Percentiles rank a stretch among this genome's conserved stretches.
Evolutionary conservation across 2,113 vertebrate species (phyloP).

Genomic region (Ivindomyrus marchei): DNA sequence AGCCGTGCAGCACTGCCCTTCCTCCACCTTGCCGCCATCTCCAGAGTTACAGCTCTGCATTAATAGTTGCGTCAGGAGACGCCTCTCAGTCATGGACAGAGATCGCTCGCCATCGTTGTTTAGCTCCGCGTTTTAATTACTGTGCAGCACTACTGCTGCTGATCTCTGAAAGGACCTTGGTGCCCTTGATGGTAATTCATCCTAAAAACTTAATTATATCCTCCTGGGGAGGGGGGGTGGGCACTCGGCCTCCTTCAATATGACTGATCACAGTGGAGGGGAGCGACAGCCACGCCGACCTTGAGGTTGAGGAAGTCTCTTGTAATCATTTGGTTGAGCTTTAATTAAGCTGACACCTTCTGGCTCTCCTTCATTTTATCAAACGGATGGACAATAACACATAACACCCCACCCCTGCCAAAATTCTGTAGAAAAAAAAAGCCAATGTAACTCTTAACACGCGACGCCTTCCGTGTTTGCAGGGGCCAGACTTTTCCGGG

Average conservation of each 20-base stretch:
- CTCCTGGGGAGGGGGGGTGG: not conserved
- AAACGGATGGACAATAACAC: not conserved
- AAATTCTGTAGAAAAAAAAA: not conserved
- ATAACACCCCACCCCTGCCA: not conserved
- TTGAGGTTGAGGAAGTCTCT: not conserved
- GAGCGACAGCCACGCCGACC: not conserved
- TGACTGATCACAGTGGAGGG: not conserved
- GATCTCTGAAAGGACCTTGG: not conserved
- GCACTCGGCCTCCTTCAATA: not conserved
- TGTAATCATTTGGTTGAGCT: not conserved
- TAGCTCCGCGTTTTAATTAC: not conserved
- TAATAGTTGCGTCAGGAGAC: not conserved
- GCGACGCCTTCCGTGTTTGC: not conserved
- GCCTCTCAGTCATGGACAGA: not conserved
- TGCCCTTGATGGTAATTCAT: conserved; percentile 2
- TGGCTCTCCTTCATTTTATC: not conserved
- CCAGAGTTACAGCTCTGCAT: not conserved
- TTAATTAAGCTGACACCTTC: not conserved
- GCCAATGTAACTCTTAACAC: not conserved
- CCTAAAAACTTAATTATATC: conserved; percentile 9
- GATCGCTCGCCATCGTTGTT: not conserved
- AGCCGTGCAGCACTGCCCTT: not conserved
- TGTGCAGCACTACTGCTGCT: not conserved
- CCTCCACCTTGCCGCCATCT: too few species aligned
- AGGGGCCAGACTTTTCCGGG: not conserved